Conservation (phyloP, 1,140 invertebrate species). For the Eriosoma lanigerum region DNA sequence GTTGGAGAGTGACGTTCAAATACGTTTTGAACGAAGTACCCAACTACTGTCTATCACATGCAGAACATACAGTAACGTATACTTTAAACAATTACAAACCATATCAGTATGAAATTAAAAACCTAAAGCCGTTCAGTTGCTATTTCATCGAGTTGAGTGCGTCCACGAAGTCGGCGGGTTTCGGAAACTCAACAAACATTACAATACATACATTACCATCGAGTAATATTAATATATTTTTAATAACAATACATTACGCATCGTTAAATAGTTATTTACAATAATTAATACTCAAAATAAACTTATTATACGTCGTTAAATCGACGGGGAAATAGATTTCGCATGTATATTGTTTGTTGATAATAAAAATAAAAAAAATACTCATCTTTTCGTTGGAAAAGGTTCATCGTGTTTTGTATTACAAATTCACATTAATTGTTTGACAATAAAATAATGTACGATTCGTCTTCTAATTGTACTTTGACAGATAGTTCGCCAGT, state of each 20-base stretch:
- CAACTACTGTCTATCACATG: background rate
- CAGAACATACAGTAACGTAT: background rate
- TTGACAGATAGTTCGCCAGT: constrained; percentile 15
- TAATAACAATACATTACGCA: background rate
- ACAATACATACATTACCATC: background rate
- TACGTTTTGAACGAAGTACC: background rate
- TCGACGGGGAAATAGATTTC: background rate
- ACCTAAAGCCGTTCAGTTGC: background rate
- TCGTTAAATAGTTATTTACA: background rate
- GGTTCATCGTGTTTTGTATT: too few relatives aligned
- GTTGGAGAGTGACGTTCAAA: background rate
- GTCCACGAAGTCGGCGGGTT: background rate
- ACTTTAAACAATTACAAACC: background rate
- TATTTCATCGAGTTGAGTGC: background rate
- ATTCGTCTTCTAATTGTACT: too few relatives aligned
- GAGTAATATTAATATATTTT: background rate
- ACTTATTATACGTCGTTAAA: background rate
- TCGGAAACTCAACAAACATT: background rate
- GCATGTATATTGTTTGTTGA: background rate
- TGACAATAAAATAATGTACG: too few relatives aligned
- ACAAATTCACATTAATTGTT: too few relatives aligned
- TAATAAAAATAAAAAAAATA: too few relatives aligned
- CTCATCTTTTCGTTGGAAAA: too few relatives aligned
- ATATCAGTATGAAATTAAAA: background rate
- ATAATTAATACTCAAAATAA: background rate